phyloP scores from a whole-genome alignment of 2,888 invertebrate genomes.

The Tricholauxania praeusta region DNA sequence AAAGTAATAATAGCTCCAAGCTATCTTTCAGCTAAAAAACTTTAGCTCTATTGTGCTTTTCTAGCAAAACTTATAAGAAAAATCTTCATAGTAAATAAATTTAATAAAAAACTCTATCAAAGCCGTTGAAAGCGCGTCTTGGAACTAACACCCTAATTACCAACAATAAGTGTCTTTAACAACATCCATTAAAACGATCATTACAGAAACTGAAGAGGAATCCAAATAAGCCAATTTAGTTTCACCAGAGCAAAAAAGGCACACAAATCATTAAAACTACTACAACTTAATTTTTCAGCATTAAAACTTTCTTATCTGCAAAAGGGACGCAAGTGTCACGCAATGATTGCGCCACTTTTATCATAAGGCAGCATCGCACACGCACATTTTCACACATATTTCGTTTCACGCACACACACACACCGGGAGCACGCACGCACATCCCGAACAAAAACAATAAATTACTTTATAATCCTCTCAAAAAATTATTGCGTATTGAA shows the following conservation, averaged over 20 bases:
- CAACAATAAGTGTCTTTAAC: too few species aligned
- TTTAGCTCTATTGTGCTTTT: too few species aligned
- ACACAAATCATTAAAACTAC: neutral
- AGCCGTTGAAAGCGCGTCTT: too few species aligned
- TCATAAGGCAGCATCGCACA: neutral
- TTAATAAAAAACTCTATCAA: too few species aligned
- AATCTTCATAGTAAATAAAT: too few species aligned
- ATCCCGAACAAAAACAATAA: constrained; percentile 57
- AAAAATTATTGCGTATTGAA: constrained; percentile 46
- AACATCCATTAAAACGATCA: too few species aligned
- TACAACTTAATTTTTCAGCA: constrained; percentile 45
- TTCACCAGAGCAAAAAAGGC: neutral
- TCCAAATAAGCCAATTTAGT: too few species aligned
- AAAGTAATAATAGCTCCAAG: too few species aligned
- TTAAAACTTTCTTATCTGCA: constrained; percentile 56
- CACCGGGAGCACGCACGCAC: neutral
- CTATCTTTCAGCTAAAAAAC: too few species aligned
- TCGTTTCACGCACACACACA: neutral
- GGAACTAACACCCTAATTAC: too few species aligned
- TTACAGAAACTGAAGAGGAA: too few species aligned
- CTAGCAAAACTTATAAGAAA: too few species aligned
- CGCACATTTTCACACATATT: neutral
- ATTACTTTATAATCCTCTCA: constrained; percentile 63
- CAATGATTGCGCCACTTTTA: constrained; percentile 13
- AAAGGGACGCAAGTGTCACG: constrained; percentile 29